These are phyloP conservation scores for Podargus strigoides DNA, from an alignment of 2,797 vertebrate genomes.

Conservation along the genomic window DNA sequence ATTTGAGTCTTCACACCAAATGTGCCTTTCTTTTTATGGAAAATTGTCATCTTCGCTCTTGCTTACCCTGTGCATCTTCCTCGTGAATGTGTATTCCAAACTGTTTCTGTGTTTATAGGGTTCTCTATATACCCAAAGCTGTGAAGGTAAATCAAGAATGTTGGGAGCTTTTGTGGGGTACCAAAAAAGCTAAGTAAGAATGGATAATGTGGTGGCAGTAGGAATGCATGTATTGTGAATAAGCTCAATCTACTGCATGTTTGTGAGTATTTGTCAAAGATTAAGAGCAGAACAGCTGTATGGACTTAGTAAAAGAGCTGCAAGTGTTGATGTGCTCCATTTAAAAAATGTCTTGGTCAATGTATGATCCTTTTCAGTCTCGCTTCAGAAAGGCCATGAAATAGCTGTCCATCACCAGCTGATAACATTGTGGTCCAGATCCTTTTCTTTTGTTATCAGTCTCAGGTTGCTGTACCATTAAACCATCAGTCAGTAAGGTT, in stretches of 20 bases:
- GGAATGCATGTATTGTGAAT: neutral
- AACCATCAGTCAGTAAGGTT: neutral
- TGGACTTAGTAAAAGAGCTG: neutral
- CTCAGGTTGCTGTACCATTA: neutral
- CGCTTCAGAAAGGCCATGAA: neutral
- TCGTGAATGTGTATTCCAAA: neutral
- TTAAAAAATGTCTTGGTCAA: neutral
- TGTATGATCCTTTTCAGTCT: neutral
- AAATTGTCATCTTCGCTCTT: neutral
- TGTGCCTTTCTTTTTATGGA: neutral
- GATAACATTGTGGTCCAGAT: neutral
- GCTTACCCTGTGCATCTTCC: neutral
- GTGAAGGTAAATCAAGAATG: neutral
- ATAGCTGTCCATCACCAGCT: neutral
- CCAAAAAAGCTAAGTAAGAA: neutral
- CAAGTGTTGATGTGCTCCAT: accelerated
- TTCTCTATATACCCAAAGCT: neutral
- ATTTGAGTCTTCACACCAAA: neutral
- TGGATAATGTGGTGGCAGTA: neutral
- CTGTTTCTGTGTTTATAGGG: neutral
- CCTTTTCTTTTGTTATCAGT: neutral
- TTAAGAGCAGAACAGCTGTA: neutral
- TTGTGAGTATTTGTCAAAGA: neutral
- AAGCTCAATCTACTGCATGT: neutral
- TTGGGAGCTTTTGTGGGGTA: neutral